These are phyloP conservation scores for Anorthoa munda DNA, from an alignment of 2,888 invertebrate species.

Conservation along the genomic window DNA sequence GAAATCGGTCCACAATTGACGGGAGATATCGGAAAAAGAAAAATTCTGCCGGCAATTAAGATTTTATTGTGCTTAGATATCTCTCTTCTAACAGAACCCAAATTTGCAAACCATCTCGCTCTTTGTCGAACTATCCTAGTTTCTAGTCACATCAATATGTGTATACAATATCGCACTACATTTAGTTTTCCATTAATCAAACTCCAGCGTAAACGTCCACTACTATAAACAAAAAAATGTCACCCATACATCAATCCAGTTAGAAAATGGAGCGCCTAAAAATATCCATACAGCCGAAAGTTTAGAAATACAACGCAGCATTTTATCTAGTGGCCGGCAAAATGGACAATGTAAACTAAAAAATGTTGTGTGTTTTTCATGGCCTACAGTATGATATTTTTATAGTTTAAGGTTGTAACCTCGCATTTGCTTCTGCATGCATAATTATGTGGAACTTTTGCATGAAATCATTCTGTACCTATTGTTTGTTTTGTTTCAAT, in stretches of 20 bases:
- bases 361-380: conserved; percentile 23
- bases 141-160: too few relatives aligned
- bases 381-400: conserved; percentile 22
- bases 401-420: neutral
- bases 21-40: too few relatives aligned
- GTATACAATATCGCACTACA: conserved; percentile 12
- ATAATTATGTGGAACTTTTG: neutral
- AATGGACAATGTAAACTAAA: conserved; percentile 38
- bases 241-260: conserved; percentile 27
- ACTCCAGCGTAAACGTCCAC: neutral
- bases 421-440: neutral
- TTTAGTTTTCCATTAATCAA: conserved; percentile 41
- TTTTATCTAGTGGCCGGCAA: conserved; percentile 16
- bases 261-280: conserved; percentile 45
- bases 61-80: too few relatives aligned
- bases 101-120: neutral
- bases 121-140: neutral
- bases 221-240: conserved; percentile 38
- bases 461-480: too few relatives aligned
- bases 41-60: too few relatives aligned
- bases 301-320: conserved; percentile 6
- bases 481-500: too few relatives aligned
- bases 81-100: too few relatives aligned
- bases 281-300: conserved; percentile 7
- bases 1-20: too few relatives aligned